phyloP scores from a whole-genome alignment of 2,113 vertebrate species.

The Micromys minutus region DNA sequence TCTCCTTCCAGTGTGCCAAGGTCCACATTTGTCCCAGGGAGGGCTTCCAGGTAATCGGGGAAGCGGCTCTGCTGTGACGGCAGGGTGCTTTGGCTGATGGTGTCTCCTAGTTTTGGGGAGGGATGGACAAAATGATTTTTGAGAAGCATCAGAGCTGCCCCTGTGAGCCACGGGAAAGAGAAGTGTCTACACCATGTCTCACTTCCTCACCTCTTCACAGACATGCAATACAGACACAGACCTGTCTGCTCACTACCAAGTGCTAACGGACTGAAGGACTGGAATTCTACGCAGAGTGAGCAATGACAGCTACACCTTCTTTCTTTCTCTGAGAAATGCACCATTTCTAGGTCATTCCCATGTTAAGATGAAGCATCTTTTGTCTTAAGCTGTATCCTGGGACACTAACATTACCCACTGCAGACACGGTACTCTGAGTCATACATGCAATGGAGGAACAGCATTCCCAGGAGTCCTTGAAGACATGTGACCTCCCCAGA shows the following conservation, averaged over 20 bases:
- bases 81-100: slow-evolving; percentile 93
- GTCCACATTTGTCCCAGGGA: slow-evolving; percentile 99
- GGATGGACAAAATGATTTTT: neutral
- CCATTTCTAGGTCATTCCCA: too few relatives aligned
- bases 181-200: neutral
- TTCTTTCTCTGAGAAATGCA: neutral
- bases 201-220: neutral
- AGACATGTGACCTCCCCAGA: neutral
- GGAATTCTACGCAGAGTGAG: neutral
- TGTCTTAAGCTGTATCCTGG: neutral
- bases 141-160: neutral
- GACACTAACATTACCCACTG: neutral
- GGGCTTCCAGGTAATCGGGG: slow-evolving; percentile 98
- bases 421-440: neutral
- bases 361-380: neutral
- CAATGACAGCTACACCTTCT: neutral
- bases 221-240: neutral
- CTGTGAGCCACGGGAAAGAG: neutral
- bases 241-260: neutral
- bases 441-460: neutral
- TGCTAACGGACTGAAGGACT: neutral
- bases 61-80: slow-evolving; percentile 96
- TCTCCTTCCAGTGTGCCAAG: slow-evolving; percentile 98
- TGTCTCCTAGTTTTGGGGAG: slow-evolving; percentile 89
- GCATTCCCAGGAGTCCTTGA: neutral